These are phyloP conservation scores for Yponomeuta plumbellus DNA, from an alignment of 2,888 invertebrate species.

Conservation along the genomic window DNA sequence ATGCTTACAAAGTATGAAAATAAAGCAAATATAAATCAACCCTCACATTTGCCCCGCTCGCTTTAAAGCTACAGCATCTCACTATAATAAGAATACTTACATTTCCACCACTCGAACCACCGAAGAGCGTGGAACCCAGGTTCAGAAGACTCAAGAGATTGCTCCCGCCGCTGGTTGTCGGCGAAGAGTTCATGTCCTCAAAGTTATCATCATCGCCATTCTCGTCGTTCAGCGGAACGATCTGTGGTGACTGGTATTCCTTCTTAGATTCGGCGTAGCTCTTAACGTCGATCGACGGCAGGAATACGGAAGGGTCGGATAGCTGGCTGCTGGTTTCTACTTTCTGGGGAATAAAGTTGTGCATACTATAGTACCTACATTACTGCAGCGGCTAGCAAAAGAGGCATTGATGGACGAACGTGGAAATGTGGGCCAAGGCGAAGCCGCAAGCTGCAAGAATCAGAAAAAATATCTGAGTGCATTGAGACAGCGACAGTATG, in stretches of 20 bases:
- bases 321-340: neutral
- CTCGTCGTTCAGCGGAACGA: constrained; percentile 32
- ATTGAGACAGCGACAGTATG: no score
- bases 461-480: no score
- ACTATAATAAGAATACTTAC: constrained; percentile 41
- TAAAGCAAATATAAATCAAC: no score
- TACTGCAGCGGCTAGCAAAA: no score
- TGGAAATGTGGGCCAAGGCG: no score
- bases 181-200: constrained; percentile 29
- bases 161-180: constrained; percentile 42
- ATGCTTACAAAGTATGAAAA: no score
- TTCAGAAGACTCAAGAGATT: constrained; percentile 54
- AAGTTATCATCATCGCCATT: constrained; percentile 41
- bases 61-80: no score
- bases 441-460: no score
- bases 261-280: constrained; percentile 3
- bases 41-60: no score
- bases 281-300: neutral
- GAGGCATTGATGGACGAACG: no score
- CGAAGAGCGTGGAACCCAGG: constrained; percentile 46
- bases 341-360: neutral
- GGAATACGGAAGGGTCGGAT: neutral
- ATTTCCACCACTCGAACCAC: constrained; percentile 40
- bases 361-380: no score
- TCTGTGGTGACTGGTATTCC: constrained; percentile 22